Conservation (phyloP, 2,797 vertebrate species). For the Trachurus trachurus region DNA sequence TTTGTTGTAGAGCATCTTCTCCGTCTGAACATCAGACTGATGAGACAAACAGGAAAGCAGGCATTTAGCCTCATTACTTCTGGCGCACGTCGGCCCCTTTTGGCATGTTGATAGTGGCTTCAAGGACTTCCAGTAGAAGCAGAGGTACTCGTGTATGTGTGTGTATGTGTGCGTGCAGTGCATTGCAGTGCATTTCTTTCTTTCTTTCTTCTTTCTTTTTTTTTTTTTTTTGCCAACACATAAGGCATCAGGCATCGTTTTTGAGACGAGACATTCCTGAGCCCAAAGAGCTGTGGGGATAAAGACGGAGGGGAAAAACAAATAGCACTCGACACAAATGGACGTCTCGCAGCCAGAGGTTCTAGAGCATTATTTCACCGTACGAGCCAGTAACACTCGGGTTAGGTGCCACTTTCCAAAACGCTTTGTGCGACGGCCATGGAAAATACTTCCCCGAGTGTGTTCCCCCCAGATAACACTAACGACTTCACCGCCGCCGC, state of each 20-base stretch:
- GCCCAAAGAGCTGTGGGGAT: constrained; percentile 75
- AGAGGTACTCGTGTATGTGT: constrained; percentile 5
- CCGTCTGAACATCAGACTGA: constrained; percentile 67
- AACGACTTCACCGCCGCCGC: constrained; percentile 62
- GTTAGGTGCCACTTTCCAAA: constrained; percentile 77
- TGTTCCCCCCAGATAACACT: constrained; percentile 71
- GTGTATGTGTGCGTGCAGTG: background rate
- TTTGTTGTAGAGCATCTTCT: constrained; percentile 59
- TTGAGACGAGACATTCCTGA: constrained; percentile 73
- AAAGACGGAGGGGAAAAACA: constrained; percentile 79
- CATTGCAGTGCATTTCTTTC: too few relatives aligned
- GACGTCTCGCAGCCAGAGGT: constrained; percentile 64
- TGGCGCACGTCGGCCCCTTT: constrained; percentile 34
- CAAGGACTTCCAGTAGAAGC: constrained; percentile 44
- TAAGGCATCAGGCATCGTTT: constrained; percentile 72
- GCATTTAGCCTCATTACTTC: constrained; percentile 50
- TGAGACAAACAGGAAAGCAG: constrained; percentile 78
- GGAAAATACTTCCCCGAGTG: constrained; percentile 73
- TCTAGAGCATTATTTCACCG: constrained; percentile 63
- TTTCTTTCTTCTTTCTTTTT: background rate
- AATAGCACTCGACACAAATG: constrained; percentile 74
- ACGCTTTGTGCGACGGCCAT: constrained; percentile 61
- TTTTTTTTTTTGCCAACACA: constrained; percentile 52
- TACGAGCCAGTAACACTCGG: constrained; percentile 76
- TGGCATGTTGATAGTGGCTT: constrained; percentile 53